Base-by-base conservation (phyloP, 1,140 invertebrate genomes). In the Drosophila subobscura region DNA sequence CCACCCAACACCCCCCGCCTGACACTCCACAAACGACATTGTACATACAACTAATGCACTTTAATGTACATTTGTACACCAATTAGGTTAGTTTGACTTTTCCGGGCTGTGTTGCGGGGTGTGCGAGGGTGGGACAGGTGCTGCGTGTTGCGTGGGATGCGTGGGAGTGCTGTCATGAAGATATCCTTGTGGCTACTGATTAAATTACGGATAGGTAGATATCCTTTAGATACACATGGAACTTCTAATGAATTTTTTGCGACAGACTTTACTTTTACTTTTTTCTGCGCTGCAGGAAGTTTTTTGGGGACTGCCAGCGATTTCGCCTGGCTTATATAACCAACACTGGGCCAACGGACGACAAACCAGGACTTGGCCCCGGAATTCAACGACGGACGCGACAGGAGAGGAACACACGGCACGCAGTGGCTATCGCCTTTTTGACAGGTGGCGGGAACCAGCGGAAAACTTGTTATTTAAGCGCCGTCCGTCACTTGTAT, bases 31-130 rank as follows among this genome's bases (percentile, higher is more conserved):
- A 33, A 22, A 54, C 47, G 58, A 23, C 51, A 20, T 20, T 20
- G 16, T 20, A 20, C 16, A 33, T 3, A 12, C 25, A 25, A 8
- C 71, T 47, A 64, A 72, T 73, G 67, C 46, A 54, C 52, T 33
- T 42, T 71, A 71, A 63, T 73, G 70, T 46, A 59, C 58, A 51
- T 71, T 20, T 45, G 12, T 25, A 55, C 23, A 27, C 37, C 44
- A 56, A 68, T 55, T 68, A 42, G 44, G 41, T 25, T 6, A 23
- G 51, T 51, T 29, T 29, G 37, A 49, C 23, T 68, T 56, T 46
- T 33, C 50, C 40, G 14, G 65, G 22, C 29, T 27, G 53, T 68
- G 66, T 23, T 68, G 66, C 16, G 41, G 44, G 14, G 14, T 64
- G 25, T 40, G 23, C 8, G 27, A 20, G 16, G 16, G 16, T 20